These are phyloP conservation scores for Napeogenes inachia DNA, from an alignment of 2,888 invertebrate species.

Conservation along the genomic window DNA sequence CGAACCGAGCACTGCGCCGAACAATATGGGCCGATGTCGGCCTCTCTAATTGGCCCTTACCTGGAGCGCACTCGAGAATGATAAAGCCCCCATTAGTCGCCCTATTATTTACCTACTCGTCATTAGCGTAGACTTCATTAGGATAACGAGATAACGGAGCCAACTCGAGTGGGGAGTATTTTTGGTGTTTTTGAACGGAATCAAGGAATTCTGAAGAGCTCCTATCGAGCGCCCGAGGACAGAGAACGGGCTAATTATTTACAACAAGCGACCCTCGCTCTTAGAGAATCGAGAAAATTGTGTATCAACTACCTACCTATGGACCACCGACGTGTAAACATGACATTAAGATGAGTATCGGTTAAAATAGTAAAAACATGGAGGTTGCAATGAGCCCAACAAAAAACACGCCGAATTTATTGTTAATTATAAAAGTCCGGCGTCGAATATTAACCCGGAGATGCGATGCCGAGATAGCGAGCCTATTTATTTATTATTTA, in stretches of 20 bases:
- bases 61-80: slow-evolving; percentile 78
- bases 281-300: slow-evolving; percentile 22
- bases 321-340: slow-evolving; percentile 46
- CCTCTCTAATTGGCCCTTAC: slow-evolving; percentile 78
- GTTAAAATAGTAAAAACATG: slow-evolving; percentile 63
- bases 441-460: slow-evolving; percentile 70
- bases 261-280: slow-evolving; percentile 39
- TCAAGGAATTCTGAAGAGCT: slow-evolving; percentile 48
- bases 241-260: slow-evolving; percentile 60
- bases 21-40: slow-evolving; percentile 76
- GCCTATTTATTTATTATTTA: slow-evolving; percentile 78
- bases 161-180: slow-evolving; percentile 60
- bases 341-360: slow-evolving; percentile 72
- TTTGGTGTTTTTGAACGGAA: slow-evolving; percentile 65
- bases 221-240: slow-evolving; percentile 40
- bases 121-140: slow-evolving; percentile 78
- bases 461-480: slow-evolving; percentile 66
- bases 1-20: slow-evolving; percentile 71
- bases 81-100: slow-evolving; percentile 78
- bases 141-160: slow-evolving; percentile 77
- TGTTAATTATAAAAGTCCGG: slow-evolving; percentile 76
- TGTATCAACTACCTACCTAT: slow-evolving; percentile 23
- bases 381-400: slow-evolving; percentile 55
- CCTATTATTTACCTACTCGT: slow-evolving; percentile 79
- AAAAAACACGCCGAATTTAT: slow-evolving; percentile 76